Evolutionary conservation across 2,797 vertebrate species (phyloP).

Genomic region (Lacerta bilineata): DNA sequence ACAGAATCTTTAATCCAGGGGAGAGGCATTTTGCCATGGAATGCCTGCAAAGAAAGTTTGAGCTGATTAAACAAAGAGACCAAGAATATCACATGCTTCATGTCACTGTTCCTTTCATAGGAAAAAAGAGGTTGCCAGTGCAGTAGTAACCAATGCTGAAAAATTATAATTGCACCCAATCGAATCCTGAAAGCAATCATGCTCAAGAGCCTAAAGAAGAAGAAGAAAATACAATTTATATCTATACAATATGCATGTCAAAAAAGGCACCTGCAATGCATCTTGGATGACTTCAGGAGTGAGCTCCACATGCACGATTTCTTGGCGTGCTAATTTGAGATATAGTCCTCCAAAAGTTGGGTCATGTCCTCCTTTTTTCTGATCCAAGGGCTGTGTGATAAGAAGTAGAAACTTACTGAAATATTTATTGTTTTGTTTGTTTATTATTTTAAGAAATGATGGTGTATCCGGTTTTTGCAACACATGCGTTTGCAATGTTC

Average conservation of each 20-base stretch:
- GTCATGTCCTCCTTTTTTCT: slow-evolving; percentile 77
- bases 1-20: slow-evolving; percentile 62
- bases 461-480: not conserved
- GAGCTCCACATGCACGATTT: slow-evolving; percentile 82
- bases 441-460: not conserved
- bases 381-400: slow-evolving; percentile 80
- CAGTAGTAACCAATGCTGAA: slow-evolving; percentile 60
- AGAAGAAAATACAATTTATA: not conserved
- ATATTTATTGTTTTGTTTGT: not conserved
- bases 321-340: slow-evolving; percentile 86
- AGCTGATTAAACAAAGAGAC: slow-evolving; percentile 55
- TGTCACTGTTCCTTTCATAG: slow-evolving; percentile 48
- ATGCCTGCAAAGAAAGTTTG: slow-evolving; percentile 72
- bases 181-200: slow-evolving; percentile 40
- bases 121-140: slow-evolving; percentile 38
- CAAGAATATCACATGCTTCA: slow-evolving; percentile 29
- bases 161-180: slow-evolving; percentile 57
- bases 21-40: slow-evolving; percentile 56
- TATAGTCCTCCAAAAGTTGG: slow-evolving; percentile 79
- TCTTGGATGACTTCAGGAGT: slow-evolving; percentile 77
- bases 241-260: slow-evolving; percentile 22
- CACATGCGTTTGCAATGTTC: not conserved
- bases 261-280: slow-evolving; percentile 77
- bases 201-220: slow-evolving; percentile 10
- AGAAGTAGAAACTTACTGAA: slow-evolving; percentile 46